These are phyloP conservation scores for Tachina lurida DNA, from an alignment of 2,888 invertebrate species.

Conservation along the genomic window DNA sequence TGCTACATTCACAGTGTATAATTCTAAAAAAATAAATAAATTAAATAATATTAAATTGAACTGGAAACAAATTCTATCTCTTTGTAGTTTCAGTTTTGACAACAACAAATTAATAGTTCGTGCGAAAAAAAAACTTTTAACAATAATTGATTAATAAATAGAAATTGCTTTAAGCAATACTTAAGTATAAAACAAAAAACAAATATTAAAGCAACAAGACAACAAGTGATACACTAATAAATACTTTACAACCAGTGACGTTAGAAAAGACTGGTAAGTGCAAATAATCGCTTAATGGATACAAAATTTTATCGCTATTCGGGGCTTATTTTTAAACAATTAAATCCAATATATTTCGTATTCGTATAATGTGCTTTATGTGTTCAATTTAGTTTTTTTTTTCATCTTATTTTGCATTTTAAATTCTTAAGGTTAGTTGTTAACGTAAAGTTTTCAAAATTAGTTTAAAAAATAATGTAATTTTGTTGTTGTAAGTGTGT, in stretches of 20 bases:
- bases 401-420: slow-evolving; percentile 36
- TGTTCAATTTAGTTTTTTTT: not conserved
- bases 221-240: slow-evolving; percentile 16
- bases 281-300: not conserved
- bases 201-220: slow-evolving; percentile 8
- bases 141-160: slow-evolving; percentile 28
- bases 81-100: slow-evolving; percentile 8
- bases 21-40: slow-evolving; percentile 22
- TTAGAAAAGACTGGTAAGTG: slow-evolving; percentile 59
- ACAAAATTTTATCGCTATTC: slow-evolving; percentile 2
- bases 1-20: slow-evolving; percentile 1
- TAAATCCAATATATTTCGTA: slow-evolving; percentile 32
- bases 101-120: not conserved
- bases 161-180: slow-evolving; percentile 25
- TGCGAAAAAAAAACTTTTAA: slow-evolving; percentile 5
- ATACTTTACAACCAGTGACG: slow-evolving; percentile 36
- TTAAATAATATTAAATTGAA: slow-evolving; percentile 31
- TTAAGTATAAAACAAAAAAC: not conserved
- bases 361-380: not conserved
- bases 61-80: slow-evolving; percentile 12
- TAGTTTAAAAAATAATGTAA: not conserved
- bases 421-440: slow-evolving; percentile 4
- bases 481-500: slow-evolving; percentile 25
- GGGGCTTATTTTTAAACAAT: slow-evolving; percentile 50
- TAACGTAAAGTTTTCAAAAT: slow-evolving; percentile 7